Conservation (phyloP, 2,888 invertebrate species). For the Chloroclysta siterata region DNA sequence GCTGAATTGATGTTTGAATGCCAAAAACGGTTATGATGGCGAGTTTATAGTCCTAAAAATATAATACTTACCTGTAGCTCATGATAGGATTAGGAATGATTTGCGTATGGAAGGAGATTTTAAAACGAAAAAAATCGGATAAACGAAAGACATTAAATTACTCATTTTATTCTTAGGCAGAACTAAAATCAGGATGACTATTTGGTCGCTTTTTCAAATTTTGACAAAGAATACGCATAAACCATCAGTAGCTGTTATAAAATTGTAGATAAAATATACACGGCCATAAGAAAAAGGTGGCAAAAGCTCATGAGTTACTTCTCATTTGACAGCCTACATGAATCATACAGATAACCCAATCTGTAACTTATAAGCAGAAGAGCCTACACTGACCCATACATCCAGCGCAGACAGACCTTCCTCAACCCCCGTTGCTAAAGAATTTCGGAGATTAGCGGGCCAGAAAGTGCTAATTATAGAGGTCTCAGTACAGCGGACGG, state of each 20-base stretch:
- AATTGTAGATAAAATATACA: neutral
- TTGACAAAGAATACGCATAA: too few species aligned
- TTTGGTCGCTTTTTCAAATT: too few species aligned
- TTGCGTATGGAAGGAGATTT: neutral
- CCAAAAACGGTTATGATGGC: neutral
- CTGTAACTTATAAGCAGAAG: conserved; percentile 51
- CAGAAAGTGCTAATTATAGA: conserved; percentile 52
- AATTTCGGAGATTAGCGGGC: conserved; percentile 35
- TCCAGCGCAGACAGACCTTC: conserved; percentile 46
- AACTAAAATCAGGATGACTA: too few species aligned
- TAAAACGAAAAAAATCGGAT: neutral
- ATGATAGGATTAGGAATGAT: neutral
- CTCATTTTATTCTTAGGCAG: too few species aligned
- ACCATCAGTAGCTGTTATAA: too few species aligned
- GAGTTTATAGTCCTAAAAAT: neutral
- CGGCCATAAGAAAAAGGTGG: neutral
- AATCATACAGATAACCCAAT: conserved; percentile 42
- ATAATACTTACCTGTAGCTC: too few species aligned
- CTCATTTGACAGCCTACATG: conserved; percentile 20
- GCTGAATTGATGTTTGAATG: conserved; percentile 2
- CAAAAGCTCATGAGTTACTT: conserved; percentile 8
- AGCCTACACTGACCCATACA: conserved; percentile 44
- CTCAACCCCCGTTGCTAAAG: conserved; percentile 24
- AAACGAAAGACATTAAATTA: too few species aligned
- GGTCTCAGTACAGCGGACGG: conserved; percentile 52